Evolutionary conservation across 2,888 invertebrate species (phyloP), one percentile per base, ranked within the genome.

Genomic region (Archips xylosteana): DNA sequence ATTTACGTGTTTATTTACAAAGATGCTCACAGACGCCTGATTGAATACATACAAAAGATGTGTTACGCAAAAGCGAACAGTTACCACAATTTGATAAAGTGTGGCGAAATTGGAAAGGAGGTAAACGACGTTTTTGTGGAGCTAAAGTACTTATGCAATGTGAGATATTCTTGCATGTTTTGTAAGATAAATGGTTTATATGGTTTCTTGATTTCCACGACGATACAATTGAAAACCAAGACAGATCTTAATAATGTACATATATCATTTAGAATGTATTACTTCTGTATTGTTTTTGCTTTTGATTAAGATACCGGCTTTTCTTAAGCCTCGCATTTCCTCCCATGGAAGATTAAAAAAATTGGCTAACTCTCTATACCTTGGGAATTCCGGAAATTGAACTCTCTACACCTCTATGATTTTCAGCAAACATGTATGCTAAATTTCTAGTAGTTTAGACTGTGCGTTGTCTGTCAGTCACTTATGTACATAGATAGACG

Each of bases 1-100:
- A 9, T 34, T 15, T 45, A 34, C 9, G 1, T 59, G 59, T n/a
- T 39, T 65, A 62, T 62, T 68, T 63, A 49, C 36, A 15, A 63
- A 59, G 32, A 12, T 47, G n/a, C 54, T 60, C n/a, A 36, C 45
- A 49, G 32, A 69, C 73, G 64, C 68, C 57, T 63, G 73, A 73
- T 64, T 73, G 49, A 69, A 51, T 63, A 64, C 12, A 51, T 57
- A 39, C 57, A 73, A 64, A 64, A 69, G 59, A 32, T 59, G 47
- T 69, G 3, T 69, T 63, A 49, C 23, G 57, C 8, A 49, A n/a
- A 39, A 13, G n/a, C 49, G 54, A 32, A 32, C 57, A 57, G 10
- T 57, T 57, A 57, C 57, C 23, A 2, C 12, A 32, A 57, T 57
- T 32, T 32, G 57, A 32, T 57, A 57, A 57, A 32, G 32, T 57